Base-by-base conservation (phyloP, 2,797 vertebrate species). In the Ptychadena robeensis region DNA sequence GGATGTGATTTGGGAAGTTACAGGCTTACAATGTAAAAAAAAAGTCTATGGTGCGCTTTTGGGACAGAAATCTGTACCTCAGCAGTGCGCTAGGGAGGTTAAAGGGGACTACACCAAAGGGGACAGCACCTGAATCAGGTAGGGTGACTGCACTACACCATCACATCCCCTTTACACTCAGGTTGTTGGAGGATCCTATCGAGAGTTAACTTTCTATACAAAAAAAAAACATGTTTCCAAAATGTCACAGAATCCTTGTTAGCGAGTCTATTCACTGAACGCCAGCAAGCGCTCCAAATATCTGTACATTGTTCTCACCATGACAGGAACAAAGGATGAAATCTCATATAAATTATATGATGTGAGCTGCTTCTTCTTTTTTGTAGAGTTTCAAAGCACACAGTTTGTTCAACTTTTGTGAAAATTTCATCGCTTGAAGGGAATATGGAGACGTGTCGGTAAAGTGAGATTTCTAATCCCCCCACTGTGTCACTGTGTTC, bases 361-460 rank as follows among this genome's bases (percentile, higher is more conserved):
- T 9, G 63, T 22, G 73, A 11, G 59, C 25, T 25, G 10, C 37
- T n/a, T n/a, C n/a, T n/a, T n/a, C 25, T 7, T 44, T 48, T 12
- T 38, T 61, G 44, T 38, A 10, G 35, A 82, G 89, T 87, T 86
- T n/a, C 25, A 57, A 31, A 40, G 37, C 34, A 28, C 37, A 65
- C 35, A 25, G 68, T 65, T 72, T 63, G 32, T 64, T 44, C 25
- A 30, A 80, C 72, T 34, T 32, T n/a, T 27, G 12, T 72, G 59
- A 73, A 72, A 80, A 80, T 80, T 68, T 80, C 69, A 80, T 65
- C 28, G 57, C 57, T 61, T 18, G 48, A 63, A 38, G 73, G 59
- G 27, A 80, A 65, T 73, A 72, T 35, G 12, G 15, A n/a, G 9
- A 31, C 35, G 11, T 30, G 31, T 27, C 32, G 28, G 22, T 57